Base-by-base conservation (phyloP, 2,888 invertebrate genomes). In the Gibbula magus region DNA sequence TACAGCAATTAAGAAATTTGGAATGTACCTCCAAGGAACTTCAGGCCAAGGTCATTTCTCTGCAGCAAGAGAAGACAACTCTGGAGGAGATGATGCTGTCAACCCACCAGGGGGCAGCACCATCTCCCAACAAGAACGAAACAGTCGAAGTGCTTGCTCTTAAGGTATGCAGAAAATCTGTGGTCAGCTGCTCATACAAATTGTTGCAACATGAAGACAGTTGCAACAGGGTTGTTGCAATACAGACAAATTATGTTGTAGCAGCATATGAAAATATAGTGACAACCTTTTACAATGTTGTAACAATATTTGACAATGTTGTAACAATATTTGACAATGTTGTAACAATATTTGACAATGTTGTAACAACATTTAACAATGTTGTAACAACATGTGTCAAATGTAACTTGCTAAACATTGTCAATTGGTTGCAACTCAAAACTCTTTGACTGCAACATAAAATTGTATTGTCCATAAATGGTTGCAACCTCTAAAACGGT, bases 1-100 rank as follows among this genome's bases (percentile, higher is more conserved):
- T 83, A 61, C 79, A 88, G 88, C 87, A 86, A 82, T 82, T 86
- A 45, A 73, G 79, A 20, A 82, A 83, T 18, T 79, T 90, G 61
- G 89, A 90, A 81, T 82, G 85, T 18, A 88, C 86, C 45, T 86
- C 88, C 32, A 82, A 82, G 32, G 89, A 89, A 77, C 86, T 90
- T 35, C 89, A 89, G 82, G 77, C 74, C 53, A 89, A 90, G 78
- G 86, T 89, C 16, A 85, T 85, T 61, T 74, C 81, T 52, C 85
- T 90, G 45, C 89, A 89, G 80, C 83, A 88, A 79, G 89, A 90
- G 75, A 89, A 88, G 67, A 82, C 85, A 51, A 61, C 79, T 32
- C 84, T 89, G 67, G 82, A 86, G n/a, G 86, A 88, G 51, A 85
- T 82, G 75, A 82, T 89, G 18, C 78, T 81, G 18, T 78, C 54